phyloP scores from a whole-genome alignment of 2,113 vertebrate genomes.

The Ptilorrhoa leucosticta region DNA sequence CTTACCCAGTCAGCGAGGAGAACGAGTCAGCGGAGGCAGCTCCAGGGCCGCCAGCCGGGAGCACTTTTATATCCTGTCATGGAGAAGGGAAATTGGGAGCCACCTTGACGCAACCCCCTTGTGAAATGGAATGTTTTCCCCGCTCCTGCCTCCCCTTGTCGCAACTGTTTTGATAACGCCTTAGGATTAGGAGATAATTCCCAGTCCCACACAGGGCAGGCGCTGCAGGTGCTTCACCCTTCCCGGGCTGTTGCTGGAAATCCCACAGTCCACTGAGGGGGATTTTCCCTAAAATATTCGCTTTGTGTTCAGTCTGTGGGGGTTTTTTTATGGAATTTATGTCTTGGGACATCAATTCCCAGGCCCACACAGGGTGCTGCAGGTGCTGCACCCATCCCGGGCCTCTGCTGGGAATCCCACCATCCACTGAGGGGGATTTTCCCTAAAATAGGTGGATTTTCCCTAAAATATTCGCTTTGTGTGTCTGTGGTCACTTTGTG shows the following conservation, averaged over 20 bases:
- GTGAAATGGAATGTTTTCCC: constrained; percentile 41
- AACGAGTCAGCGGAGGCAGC: constrained; percentile 15
- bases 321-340: neutral
- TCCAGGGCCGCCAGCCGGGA: neutral
- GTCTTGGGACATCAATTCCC: neutral
- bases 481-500: no score
- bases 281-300: neutral
- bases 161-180: constrained; percentile 18
- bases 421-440: no score
- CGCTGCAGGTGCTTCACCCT: fast-evolving
- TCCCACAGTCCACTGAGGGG: fast-evolving
- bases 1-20: constrained; percentile 37
- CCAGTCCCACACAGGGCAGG: neutral
- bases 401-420: no score
- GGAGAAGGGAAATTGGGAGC: neutral
- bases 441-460: no score
- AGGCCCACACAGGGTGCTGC: no score
- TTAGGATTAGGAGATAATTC: neutral
- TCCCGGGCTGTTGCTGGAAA: neutral
- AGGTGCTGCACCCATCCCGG: no score
- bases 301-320: fast-evolving
- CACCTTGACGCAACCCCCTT: constrained; percentile 20
- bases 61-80: constrained; percentile 45
- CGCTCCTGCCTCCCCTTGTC: neutral
- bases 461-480: no score